phyloP scores from a whole-genome alignment of 2,888 invertebrate species.

The Pyrocoelia pectoralis region DNA sequence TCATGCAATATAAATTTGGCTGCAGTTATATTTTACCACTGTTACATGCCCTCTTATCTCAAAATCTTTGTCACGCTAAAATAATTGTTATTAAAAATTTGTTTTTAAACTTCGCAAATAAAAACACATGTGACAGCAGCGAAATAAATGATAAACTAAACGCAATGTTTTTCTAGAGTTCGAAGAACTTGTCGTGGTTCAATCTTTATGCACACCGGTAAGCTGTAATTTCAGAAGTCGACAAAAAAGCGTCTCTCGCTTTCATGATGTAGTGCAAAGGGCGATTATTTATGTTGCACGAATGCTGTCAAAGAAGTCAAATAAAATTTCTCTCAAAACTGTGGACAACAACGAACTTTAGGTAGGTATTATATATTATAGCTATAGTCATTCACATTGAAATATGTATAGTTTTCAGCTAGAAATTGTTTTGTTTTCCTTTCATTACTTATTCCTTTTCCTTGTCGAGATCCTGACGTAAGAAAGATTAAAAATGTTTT shows the following conservation, averaged over 20 bases:
- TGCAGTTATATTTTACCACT: slow-evolving; percentile 35
- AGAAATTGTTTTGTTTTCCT: too few species aligned
- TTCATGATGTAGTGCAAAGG: neutral
- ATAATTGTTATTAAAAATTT: slow-evolving; percentile 41
- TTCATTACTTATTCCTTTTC: too few species aligned
- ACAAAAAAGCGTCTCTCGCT: slow-evolving; percentile 5
- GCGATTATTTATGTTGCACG: too few species aligned
- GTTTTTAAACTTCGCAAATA: slow-evolving; percentile 33
- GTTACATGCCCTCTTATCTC: slow-evolving; percentile 43
- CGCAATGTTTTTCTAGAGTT: slow-evolving; percentile 35
- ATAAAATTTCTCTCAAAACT: too few species aligned
- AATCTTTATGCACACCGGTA: slow-evolving; percentile 16
- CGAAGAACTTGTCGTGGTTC: slow-evolving; percentile 23
- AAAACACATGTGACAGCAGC: slow-evolving; percentile 36
- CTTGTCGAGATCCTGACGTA: too few species aligned
- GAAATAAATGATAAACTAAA: slow-evolving; percentile 31
- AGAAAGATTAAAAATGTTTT: too few species aligned
- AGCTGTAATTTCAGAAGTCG: slow-evolving; percentile 20
- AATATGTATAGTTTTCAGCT: too few species aligned
- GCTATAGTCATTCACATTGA: too few species aligned
- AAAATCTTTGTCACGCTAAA: slow-evolving; percentile 43
- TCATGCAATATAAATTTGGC: slow-evolving; percentile 20
- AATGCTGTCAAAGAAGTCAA: too few species aligned
- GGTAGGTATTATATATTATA: too few species aligned
- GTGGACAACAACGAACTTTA: too few species aligned